A percentile compares a stretch with the other conserved stretches of the same genome.
Evolutionary conservation across 1,140 invertebrate genomes (phyloP).

Genomic region (Ceratitis capitata): DNA sequence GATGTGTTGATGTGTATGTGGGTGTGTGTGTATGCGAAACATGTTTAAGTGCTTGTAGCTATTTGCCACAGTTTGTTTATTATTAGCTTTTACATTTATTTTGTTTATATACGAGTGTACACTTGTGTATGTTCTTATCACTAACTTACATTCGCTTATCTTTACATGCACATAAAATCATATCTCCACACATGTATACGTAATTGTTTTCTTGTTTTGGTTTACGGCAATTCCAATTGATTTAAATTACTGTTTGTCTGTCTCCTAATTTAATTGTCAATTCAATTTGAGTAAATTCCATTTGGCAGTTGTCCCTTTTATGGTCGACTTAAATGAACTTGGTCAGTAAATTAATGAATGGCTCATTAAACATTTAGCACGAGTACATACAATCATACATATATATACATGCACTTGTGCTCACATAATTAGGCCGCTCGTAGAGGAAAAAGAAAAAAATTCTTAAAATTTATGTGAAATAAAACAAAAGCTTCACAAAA

Average conservation of each 20-base stretch:
- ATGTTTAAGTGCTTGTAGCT: not conserved
- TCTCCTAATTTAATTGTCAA: not conserved
- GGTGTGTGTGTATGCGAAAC: not conserved
- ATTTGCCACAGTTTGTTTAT: constrained; percentile 1
- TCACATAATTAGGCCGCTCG: too few relatives aligned
- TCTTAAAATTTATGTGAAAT: too few relatives aligned
- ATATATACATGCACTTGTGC: too few relatives aligned
- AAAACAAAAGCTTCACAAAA: too few relatives aligned
- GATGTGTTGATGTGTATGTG: not conserved
- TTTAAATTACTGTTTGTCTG: not conserved
- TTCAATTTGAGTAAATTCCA: not conserved
- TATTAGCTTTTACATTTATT: not conserved
- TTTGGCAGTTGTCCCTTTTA: not conserved
- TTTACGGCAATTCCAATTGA: not conserved
- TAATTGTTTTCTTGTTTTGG: not conserved
- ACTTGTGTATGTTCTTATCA: not conserved
- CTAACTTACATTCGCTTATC: not conserved
- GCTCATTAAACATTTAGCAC: not conserved
- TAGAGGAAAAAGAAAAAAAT: too few relatives aligned
- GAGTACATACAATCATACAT: too few relatives aligned
- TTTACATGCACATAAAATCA: not conserved
- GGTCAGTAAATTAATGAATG: not conserved
- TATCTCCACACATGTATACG: not conserved
- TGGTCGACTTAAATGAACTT: not conserved
- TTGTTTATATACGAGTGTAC: not conserved